phyloP scores from a whole-genome alignment of 2,113 vertebrate genomes.

The Rafetus swinhoei region DNA sequence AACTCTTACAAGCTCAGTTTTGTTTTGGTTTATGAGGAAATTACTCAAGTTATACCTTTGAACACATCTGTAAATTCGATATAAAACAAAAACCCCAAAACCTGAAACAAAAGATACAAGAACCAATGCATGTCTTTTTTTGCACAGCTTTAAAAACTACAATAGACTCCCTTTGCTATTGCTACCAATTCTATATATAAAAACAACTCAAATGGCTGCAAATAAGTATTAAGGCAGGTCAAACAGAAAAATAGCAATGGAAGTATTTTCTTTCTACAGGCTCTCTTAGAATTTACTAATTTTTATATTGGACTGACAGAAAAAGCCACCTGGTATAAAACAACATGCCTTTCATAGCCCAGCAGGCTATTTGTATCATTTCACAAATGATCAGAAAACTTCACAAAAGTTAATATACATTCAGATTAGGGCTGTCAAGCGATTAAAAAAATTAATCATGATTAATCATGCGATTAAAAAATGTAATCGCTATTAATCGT shows the following conservation, averaged over 20 bases:
- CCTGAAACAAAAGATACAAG: not conserved
- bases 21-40: not conserved
- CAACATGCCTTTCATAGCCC: constrained; percentile 10
- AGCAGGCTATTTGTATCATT: not conserved
- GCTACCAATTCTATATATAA: not conserved
- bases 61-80: not conserved
- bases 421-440: not conserved
- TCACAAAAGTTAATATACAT: not conserved
- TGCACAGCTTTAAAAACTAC: not conserved
- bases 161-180: not conserved
- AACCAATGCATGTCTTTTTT: not conserved
- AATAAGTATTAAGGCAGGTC: not conserved
- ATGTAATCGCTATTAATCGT: too few relatives aligned
- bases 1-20: not conserved
- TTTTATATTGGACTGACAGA: constrained; percentile 33
- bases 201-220: not conserved
- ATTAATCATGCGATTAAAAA: too few relatives aligned
- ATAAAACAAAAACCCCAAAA: not conserved
- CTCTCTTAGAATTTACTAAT: constrained; percentile 15
- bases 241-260: constrained; percentile 14
- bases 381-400: not conserved
- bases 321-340: not conserved
- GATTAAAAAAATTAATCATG: too few relatives aligned
- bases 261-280: not conserved
- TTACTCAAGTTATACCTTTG: not conserved